These are phyloP conservation scores for Diuraphis noxia DNA, from an alignment of 1,140 invertebrate genomes.

Conservation along the genomic window DNA sequence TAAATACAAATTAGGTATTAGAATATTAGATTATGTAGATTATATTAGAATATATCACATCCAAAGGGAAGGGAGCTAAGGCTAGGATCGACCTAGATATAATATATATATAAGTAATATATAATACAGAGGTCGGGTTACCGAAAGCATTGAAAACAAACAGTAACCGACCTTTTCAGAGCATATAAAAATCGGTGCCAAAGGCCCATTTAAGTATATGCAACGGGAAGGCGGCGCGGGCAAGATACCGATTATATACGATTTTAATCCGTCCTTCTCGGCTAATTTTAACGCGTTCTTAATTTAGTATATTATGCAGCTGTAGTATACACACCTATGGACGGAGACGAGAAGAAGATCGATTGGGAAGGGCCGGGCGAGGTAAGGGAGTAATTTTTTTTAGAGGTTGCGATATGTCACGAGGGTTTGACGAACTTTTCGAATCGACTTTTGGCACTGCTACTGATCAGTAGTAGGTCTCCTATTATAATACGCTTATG, in stretches of 20 bases:
- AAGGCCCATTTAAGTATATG: slow-evolving; percentile 50
- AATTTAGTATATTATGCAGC: slow-evolving; percentile 14
- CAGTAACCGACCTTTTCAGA: slow-evolving; percentile 31
- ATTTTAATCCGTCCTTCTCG: not conserved
- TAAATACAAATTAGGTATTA: too few relatives aligned
- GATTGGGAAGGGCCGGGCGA: not conserved
- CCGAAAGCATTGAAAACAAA: not conserved
- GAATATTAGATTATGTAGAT: too few relatives aligned
- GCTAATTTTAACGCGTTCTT: slow-evolving; percentile 33
- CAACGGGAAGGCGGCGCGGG: not conserved
- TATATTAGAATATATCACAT: too few relatives aligned
- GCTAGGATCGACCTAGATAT: not conserved
- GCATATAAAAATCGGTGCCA: not conserved
- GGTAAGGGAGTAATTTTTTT: not conserved
- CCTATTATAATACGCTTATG: not conserved
- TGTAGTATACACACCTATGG: not conserved
- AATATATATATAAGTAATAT: too few relatives aligned
- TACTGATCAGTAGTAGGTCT: not conserved
- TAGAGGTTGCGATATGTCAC: slow-evolving; percentile 13
- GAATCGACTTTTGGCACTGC: not conserved
- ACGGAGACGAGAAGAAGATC: not conserved
- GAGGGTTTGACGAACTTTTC: slow-evolving; percentile 41
- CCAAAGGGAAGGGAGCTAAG: not conserved
- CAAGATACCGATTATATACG: slow-evolving; percentile 14
- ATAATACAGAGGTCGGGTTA: not conserved